Conservation (phyloP, 2,113 vertebrate species). For the Lipophrys pholis region DNA sequence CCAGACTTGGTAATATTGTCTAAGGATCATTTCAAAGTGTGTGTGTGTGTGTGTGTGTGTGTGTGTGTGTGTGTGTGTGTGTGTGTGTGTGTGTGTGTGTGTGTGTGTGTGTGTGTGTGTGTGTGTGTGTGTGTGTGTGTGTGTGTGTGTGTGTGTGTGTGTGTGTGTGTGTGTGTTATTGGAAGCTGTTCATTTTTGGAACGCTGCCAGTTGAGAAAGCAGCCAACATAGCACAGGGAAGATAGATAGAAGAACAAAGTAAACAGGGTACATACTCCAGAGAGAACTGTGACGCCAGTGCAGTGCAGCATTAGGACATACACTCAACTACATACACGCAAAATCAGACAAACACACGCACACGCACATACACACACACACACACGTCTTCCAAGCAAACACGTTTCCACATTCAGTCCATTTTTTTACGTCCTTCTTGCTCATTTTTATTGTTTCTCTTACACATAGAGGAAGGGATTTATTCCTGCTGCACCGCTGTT, state of each 20-base stretch:
- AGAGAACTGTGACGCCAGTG: slow-evolving; percentile 34
- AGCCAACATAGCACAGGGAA: slow-evolving; percentile 55
- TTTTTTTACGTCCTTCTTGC: not conserved
- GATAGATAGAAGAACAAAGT: slow-evolving; percentile 68
- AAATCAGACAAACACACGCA: slow-evolving; percentile 17
- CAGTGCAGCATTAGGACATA: slow-evolving; percentile 36
- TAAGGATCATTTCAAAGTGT: slow-evolving; percentile 60
- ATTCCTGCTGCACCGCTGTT: slow-evolving; percentile 27
- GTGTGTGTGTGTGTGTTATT: slow-evolving; percentile 37
- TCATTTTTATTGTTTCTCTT: slow-evolving; percentile 24
- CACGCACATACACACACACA: slow-evolving; percentile 20
- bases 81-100: slow-evolving; percentile 31
- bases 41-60: slow-evolving; percentile 33
- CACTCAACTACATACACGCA: slow-evolving; percentile 14
- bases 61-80: slow-evolving; percentile 21
- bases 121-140: slow-evolving; percentile 4
- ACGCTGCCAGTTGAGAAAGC: slow-evolving; percentile 50
- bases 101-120: slow-evolving; percentile 34
- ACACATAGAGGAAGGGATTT: slow-evolving; percentile 12
- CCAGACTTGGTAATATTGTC: slow-evolving; percentile 61
- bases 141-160: slow-evolving; percentile 32
- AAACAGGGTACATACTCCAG: slow-evolving; percentile 58
- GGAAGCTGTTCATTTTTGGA: slow-evolving; percentile 66
- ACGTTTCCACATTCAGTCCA: slow-evolving; percentile 4
- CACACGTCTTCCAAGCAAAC: slow-evolving; percentile 15